A percentile compares a stretch with the other conserved stretches of the same genome.
Conservation (phyloP, 64 coral and sea anemone species). For the Montipora sp. region DNA sequence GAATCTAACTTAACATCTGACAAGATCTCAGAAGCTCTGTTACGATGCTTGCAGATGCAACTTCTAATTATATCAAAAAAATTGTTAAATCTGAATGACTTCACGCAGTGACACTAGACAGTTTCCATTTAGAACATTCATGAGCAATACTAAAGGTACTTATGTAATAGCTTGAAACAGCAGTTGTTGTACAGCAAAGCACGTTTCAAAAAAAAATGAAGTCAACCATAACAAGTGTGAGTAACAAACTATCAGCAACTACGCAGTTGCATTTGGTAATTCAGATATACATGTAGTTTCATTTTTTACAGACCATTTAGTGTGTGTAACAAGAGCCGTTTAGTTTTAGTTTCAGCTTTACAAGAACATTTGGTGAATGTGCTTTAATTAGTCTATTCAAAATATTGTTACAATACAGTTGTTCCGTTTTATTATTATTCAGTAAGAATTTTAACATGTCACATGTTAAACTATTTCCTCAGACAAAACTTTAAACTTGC, state of each 20-base stretch:
- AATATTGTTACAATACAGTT: no score
- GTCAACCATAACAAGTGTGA: slow-evolving; percentile 15
- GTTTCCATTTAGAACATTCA: no score
- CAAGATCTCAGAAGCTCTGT: slow-evolving; percentile 39
- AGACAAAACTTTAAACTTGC: no score
- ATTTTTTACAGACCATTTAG: no score
- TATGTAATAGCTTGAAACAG: neutral
- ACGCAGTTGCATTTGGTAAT: slow-evolving; percentile 13
- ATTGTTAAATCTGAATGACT: slow-evolving; percentile 22
- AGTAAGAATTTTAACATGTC: no score
- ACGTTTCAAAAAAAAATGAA: neutral
- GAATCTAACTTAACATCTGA: slow-evolving; percentile 34
- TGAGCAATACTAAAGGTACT: neutral
- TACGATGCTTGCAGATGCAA: slow-evolving; percentile 23
- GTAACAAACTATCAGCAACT: neutral
- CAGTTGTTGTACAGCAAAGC: no score
- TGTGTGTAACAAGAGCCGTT: slow-evolving; percentile 9
- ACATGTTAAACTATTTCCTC: no score
- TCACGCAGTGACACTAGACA: neutral
- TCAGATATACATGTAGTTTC: neutral
- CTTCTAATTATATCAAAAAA: slow-evolving; percentile 29
- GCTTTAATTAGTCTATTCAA: no score
- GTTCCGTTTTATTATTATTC: no score
- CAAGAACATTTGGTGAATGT: no score
- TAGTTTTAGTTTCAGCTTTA: neutral